phyloP scores from a whole-genome alignment of 2,113 vertebrate species.

The Gallinago jamesoni region DNA sequence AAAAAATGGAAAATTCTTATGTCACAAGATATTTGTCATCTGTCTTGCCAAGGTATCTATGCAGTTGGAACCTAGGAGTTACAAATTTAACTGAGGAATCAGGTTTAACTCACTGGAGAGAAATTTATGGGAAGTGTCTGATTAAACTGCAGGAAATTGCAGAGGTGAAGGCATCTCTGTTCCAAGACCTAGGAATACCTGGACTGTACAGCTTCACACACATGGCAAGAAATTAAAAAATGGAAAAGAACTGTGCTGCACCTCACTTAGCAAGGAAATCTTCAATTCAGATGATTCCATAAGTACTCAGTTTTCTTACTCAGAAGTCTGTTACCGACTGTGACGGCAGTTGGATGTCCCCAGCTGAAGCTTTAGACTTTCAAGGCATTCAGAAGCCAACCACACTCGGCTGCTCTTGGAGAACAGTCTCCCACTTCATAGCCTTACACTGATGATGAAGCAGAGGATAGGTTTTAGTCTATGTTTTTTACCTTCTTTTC shows the following conservation, averaged over 20 bases:
- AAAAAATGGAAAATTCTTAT: background rate
- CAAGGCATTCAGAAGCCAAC: background rate
- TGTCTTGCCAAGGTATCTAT: background rate
- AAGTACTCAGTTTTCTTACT: background rate
- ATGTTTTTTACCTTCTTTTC: background rate
- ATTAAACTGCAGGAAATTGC: background rate
- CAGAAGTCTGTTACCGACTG: background rate
- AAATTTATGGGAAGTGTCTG: background rate
- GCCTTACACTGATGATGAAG: background rate
- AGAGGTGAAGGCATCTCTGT: background rate
- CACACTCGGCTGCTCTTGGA: background rate
- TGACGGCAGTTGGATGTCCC: background rate
- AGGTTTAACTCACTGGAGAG: background rate
- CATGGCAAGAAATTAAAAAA: background rate
- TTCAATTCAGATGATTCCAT: background rate
- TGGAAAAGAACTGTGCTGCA: background rate
- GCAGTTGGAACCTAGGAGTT: background rate
- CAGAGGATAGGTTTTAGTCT: background rate
- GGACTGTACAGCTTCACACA: background rate
- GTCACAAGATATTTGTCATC: background rate
- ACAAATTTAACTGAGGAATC: background rate
- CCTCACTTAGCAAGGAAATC: background rate
- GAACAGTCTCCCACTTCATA: background rate
- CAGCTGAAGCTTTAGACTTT: background rate
- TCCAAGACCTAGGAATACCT: background rate